These are phyloP conservation scores for Pseudomyrmex pallidus DNA, from an alignment of 1,140 invertebrate species.

Conservation along the genomic window DNA sequence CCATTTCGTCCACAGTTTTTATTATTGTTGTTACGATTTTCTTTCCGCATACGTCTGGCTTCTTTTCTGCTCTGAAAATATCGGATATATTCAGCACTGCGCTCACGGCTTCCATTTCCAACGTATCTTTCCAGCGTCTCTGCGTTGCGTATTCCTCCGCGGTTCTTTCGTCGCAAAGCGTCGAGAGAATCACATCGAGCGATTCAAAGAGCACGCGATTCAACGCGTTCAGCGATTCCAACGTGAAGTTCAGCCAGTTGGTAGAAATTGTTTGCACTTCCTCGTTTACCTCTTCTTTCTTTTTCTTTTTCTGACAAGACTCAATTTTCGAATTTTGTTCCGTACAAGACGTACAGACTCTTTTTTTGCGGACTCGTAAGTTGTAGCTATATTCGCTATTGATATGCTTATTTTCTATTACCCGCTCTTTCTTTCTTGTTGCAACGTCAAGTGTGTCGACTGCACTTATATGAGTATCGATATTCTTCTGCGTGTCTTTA, in stretches of 20 bases:
- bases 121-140: conserved; percentile 55
- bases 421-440: too few relatives aligned
- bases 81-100: conserved; percentile 55
- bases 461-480: too few relatives aligned
- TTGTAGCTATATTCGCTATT: neutral
- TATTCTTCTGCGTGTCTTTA: too few relatives aligned
- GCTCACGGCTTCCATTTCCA: conserved; percentile 53
- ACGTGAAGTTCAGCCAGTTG: conserved; percentile 41
- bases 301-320: neutral
- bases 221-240: conserved; percentile 3
- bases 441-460: too few relatives aligned
- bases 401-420: too few relatives aligned
- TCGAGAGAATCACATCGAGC: conserved; percentile 41
- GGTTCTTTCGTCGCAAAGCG: conserved; percentile 13
- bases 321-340: neutral
- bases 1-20: conserved; percentile 16
- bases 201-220: conserved; percentile 40
- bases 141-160: conserved; percentile 9
- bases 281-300: neutral
- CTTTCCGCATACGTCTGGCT: conserved; percentile 24
- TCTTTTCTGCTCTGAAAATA: conserved; percentile 37
- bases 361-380: neutral
- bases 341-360: neutral
- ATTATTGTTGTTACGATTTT: conserved; percentile 32
- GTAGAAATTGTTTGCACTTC: conserved; percentile 19